Conservation (phyloP, 2,888 invertebrate species). For the Acleris laterana region DNA sequence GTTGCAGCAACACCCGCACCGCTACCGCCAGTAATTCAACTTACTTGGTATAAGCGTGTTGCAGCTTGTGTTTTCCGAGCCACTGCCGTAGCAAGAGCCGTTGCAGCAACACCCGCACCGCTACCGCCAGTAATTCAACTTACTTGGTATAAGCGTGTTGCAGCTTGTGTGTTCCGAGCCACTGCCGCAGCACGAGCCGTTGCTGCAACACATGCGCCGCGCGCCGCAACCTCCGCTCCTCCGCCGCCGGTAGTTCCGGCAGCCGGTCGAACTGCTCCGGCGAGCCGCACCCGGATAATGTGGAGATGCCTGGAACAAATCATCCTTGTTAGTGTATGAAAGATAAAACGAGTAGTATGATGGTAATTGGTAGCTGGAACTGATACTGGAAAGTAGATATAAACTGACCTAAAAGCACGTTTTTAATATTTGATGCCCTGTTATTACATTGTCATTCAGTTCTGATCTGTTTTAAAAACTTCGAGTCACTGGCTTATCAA, state of each 20-base stretch:
- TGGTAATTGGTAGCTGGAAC: no score
- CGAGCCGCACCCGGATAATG: conserved; percentile 91
- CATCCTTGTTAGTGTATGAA: no score
- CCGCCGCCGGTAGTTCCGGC: conserved; percentile 92
- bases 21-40: conserved; percentile 35
- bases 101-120: conserved; percentile 89
- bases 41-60: conserved; percentile 89
- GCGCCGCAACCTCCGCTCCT: conserved; percentile 92
- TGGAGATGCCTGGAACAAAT: conserved; percentile 88
- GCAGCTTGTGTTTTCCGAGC: conserved; percentile 89
- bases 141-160: conserved; percentile 90
- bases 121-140: conserved; percentile 37
- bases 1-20: conserved; percentile 83
- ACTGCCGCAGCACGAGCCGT: conserved; percentile 92
- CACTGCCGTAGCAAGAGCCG: conserved; percentile 93
- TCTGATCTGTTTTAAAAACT: no score
- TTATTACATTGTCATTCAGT: no score
- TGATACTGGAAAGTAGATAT: no score
- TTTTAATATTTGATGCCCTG: no score
- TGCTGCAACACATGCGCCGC: conserved; percentile 93
- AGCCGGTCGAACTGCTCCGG: conserved; percentile 88
- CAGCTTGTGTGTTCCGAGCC: conserved; percentile 90
- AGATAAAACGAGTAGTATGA: no score
- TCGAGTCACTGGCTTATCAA: no score
- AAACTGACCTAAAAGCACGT: no score